Conservation (phyloP, 2,797 vertebrate species). For the Perodicticus potto region DNA sequence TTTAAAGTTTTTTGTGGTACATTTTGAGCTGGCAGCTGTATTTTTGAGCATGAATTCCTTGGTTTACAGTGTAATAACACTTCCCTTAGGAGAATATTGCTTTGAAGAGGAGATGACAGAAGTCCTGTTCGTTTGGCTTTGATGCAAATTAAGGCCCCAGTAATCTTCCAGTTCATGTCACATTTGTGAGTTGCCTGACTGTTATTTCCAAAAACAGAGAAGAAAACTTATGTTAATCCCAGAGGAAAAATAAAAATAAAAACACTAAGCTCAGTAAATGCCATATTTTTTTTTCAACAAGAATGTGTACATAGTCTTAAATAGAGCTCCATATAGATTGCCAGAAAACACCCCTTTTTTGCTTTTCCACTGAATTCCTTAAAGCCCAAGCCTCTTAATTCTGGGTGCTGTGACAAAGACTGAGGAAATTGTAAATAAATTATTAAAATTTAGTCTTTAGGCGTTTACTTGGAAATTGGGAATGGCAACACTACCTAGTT, state of each 20-base stretch:
- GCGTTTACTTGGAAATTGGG: not conserved
- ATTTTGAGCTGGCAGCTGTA: conserved; percentile 19
- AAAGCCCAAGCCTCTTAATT: conserved; percentile 8
- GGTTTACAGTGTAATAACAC: conserved; percentile 52
- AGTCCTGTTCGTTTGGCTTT: conserved; percentile 61
- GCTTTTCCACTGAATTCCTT: not conserved
- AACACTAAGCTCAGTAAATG: conserved; percentile 35
- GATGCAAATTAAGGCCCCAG: conserved; percentile 48
- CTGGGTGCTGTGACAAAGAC: not conserved
- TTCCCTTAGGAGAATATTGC: conserved; percentile 31
- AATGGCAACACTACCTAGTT: not conserved
- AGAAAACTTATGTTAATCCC: conserved; percentile 57
- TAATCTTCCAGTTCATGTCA: conserved; percentile 1
- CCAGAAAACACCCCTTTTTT: not conserved
- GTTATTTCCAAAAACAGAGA: not conserved
- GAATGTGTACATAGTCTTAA: not conserved
- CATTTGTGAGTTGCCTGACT: conserved; percentile 43
- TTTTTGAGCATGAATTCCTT: conserved; percentile 22
- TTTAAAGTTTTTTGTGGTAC: conserved; percentile 18
- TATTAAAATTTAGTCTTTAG: not conserved
- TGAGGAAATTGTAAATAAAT: not conserved
- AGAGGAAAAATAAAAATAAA: conserved; percentile 60
- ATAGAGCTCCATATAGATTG: not conserved
- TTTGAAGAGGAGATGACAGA: conserved; percentile 72
- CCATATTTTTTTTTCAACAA: not conserved